Base-by-base conservation (phyloP, 1,140 invertebrate genomes). In the Hesperophylax magnus region DNA sequence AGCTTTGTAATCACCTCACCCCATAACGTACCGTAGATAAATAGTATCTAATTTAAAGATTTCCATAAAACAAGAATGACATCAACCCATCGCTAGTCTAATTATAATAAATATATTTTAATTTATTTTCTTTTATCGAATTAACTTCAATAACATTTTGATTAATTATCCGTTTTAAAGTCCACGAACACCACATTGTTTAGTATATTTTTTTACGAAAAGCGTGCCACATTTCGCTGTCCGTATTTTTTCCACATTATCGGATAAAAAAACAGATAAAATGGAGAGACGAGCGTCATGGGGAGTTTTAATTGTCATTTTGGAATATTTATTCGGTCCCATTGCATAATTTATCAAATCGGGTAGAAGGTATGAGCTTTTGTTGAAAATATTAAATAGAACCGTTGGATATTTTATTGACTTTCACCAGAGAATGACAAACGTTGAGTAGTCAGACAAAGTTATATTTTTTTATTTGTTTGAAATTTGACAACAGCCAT, bases 291-390 rank as follows among this genome's bases (percentile, higher is more conserved):
- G 56, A 79, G 69, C 81, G 56, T 20, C 77, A 54, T 52, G 78
- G 77, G 58, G 75, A 56, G 77, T 24, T 54, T 58, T 78, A 82
- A 82, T 82, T 82, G 81, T 82, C 81, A 82, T 82, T 82, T 75
- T 56, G 53, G 61, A 72, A 82, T 82, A 79, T 82, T 82, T 79
- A 79, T 82, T 75, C 61, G 78, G 58, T 67, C 34, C 78, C 75
- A 77, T 79, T 65, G 61, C 77, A 69, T 82, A 82, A 82, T 82
- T 82, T 82, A 82, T 79, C 81, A 82, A 31, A 54, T 34, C 75
- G 74, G 78, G 60, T 61, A 78, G 74, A 75, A 60, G 69, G 47
- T 77, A 79, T 79, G 39, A 75, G 60, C 65, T 14, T 75, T 63
- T 74, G 47, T 79, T 54, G 15, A 61, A 31, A 52, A 39, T 60